Percentiles rank a stretch among this genome's conserved stretches.
Evolutionary conservation across 2,113 vertebrate genomes (phyloP).

Genomic region (Prochilodus magdalenae): DNA sequence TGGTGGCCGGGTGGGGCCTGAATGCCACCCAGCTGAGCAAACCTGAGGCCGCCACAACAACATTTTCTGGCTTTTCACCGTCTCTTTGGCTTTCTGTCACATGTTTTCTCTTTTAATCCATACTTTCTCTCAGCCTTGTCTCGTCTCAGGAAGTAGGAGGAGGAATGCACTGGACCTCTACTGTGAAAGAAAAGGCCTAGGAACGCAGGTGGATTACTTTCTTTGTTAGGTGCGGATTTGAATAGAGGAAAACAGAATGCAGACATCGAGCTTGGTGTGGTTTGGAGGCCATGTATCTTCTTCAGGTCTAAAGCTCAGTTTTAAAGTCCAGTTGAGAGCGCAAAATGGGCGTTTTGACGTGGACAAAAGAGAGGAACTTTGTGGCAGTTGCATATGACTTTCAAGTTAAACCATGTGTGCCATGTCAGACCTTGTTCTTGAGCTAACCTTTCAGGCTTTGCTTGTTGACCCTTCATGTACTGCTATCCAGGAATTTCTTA

Average conservation of each 20-base stretch:
- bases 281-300: constrained; percentile 41
- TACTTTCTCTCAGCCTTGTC: constrained; percentile 67
- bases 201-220: constrained; percentile 45
- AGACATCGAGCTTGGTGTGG: constrained; percentile 28
- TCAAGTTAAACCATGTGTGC: background rate
- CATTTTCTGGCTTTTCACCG: constrained; percentile 65
- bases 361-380: constrained; percentile 37
- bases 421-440: background rate
- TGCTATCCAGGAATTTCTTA: background rate
- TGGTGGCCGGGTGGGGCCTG: constrained; percentile 74
- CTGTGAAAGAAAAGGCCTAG: constrained; percentile 50
- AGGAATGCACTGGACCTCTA: constrained; percentile 66
- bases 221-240: constrained; percentile 43
- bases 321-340: constrained; percentile 10
- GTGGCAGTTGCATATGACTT: background rate
- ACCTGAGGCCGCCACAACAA: constrained; percentile 72
- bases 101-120: constrained; percentile 78
- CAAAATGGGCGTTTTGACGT: background rate
- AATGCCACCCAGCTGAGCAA: constrained; percentile 83
- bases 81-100: constrained; percentile 59
- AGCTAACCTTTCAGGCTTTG: background rate
- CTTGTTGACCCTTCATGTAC: background rate
- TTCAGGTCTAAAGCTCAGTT: constrained; percentile 12
- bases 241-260: constrained; percentile 45
- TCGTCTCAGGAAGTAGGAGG: constrained; percentile 63